A percentile compares a stretch with the other conserved stretches of the same genome.
phyloP scores from a whole-genome alignment of 2,113 vertebrate genomes.

The Mola mola region DNA sequence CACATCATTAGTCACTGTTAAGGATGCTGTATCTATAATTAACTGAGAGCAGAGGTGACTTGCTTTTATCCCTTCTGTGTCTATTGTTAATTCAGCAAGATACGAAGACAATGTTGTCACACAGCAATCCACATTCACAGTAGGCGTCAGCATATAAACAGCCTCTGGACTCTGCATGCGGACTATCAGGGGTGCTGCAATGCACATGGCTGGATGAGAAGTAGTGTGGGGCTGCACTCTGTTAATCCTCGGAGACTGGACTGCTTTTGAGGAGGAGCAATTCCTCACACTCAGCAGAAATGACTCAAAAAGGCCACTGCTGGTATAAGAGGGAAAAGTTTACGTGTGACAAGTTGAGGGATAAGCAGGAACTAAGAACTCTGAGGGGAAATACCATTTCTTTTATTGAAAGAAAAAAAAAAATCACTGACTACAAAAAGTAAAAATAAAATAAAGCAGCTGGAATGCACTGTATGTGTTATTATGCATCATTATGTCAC shows the following conservation, averaged over 20 bases:
- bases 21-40: constrained; percentile 59
- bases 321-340: constrained; percentile 68
- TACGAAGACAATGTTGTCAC: constrained; percentile 60
- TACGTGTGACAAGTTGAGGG: constrained; percentile 64
- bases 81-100: constrained; percentile 70
- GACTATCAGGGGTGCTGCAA: constrained; percentile 45
- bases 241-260: constrained; percentile 64
- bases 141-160: constrained; percentile 75
- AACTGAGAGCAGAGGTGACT: constrained; percentile 56
- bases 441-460: constrained; percentile 19
- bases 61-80: constrained; percentile 51
- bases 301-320: constrained; percentile 56
- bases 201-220: constrained; percentile 60
- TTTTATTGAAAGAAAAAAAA: no score
- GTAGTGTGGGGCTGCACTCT: constrained; percentile 54
- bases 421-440: background rate
- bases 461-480: no score
- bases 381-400: constrained; percentile 1
- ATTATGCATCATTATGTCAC: no score
- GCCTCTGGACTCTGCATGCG: constrained; percentile 48
- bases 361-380: constrained; percentile 52
- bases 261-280: constrained; percentile 59
- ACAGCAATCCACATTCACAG: constrained; percentile 24
- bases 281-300: constrained; percentile 77
- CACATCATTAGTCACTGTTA: constrained; percentile 53